Percentiles rank a stretch among this genome's conserved stretches.
phyloP scores from a whole-genome alignment of 2,888 invertebrate genomes.

The Xylota segnis region DNA sequence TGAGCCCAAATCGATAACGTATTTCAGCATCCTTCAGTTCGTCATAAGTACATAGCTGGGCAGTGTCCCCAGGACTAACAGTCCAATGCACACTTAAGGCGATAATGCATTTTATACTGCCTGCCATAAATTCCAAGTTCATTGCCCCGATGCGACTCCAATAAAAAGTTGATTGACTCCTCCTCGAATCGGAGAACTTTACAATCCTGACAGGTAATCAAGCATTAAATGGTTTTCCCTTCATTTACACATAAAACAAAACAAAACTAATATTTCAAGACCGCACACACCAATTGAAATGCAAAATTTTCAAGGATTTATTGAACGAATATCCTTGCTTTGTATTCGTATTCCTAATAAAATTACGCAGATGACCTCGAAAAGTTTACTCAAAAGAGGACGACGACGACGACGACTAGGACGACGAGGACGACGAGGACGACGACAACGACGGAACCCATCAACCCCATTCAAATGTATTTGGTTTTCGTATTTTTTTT shows the following conservation, averaged over 20 bases:
- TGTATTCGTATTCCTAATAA: conserved; percentile 69
- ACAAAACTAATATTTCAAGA: conserved; percentile 32
- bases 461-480: conserved; percentile 51
- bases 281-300: conserved; percentile 35
- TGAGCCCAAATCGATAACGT: too few species aligned
- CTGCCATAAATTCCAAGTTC: conserved; percentile 38
- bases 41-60: too few species aligned
- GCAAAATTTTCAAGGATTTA: conserved; percentile 60
- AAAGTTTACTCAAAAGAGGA: conserved; percentile 68
- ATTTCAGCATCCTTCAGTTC: too few species aligned
- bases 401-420: conserved; percentile 29
- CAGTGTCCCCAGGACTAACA: too few species aligned
- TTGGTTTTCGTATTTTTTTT: too few species aligned
- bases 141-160: conserved; percentile 49
- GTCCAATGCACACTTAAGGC: not conserved
- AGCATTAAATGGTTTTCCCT: conserved; percentile 25
- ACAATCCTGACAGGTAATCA: conserved; percentile 36
- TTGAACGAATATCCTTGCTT: conserved; percentile 69
- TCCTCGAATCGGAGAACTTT: not conserved
- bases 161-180: not conserved
- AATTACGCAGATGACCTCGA: conserved; percentile 76
- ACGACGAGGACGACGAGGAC: conserved; percentile 37
- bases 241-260: conserved; percentile 39
- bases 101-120: not conserved
- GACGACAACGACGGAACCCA: conserved; percentile 38